Percentiles rank a stretch among this genome's conserved stretches.
Evolutionary conservation across 1,140 invertebrate species (phyloP).

Genomic region (Neelides sp.): DNA sequence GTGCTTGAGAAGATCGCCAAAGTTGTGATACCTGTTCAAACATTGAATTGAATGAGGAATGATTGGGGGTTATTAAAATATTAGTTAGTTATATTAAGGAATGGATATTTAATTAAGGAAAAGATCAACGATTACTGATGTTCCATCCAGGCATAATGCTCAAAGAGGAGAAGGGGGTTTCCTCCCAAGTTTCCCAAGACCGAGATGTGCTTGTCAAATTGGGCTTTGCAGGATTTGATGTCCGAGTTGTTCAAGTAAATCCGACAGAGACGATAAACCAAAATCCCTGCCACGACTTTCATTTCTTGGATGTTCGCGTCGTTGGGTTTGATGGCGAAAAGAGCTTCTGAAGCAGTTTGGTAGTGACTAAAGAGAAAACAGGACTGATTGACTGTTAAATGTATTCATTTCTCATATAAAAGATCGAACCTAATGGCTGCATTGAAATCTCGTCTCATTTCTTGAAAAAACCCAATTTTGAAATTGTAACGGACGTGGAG

Average conservation of each 20-base stretch:
- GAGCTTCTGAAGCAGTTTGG: slow-evolving; percentile 67
- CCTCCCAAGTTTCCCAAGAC: slow-evolving; percentile 62
- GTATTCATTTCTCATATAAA: not conserved
- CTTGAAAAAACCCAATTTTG: slow-evolving; percentile 92
- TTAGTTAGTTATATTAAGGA: slow-evolving; percentile 22
- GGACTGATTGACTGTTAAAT: slow-evolving; percentile 9
- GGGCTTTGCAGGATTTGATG: slow-evolving; percentile 75
- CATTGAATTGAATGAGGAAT: slow-evolving; percentile 35
- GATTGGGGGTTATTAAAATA: slow-evolving; percentile 2
- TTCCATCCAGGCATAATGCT: slow-evolving; percentile 93
- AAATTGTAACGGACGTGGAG: slow-evolving; percentile 91
- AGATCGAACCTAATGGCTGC: slow-evolving; percentile 44
- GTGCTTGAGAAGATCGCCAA: slow-evolving; percentile 22
- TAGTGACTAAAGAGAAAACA: slow-evolving; percentile 60
- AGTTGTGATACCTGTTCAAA: slow-evolving; percentile 23
- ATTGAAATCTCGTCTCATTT: slow-evolving; percentile 77
- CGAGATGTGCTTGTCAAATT: slow-evolving; percentile 82
- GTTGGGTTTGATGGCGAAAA: slow-evolving; percentile 42
- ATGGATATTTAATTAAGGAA: slow-evolving; percentile 15
- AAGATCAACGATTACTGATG: slow-evolving; percentile 57
- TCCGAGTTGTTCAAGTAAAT: slow-evolving; percentile 47
- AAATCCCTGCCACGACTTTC: slow-evolving; percentile 83
- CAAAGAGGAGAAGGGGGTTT: slow-evolving; percentile 75
- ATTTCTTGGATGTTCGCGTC: slow-evolving; percentile 87
- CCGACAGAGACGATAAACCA: slow-evolving; percentile 89